Base-by-base conservation (phyloP, 2,797 vertebrate genomes). In the Anguilla megastoma region DNA sequence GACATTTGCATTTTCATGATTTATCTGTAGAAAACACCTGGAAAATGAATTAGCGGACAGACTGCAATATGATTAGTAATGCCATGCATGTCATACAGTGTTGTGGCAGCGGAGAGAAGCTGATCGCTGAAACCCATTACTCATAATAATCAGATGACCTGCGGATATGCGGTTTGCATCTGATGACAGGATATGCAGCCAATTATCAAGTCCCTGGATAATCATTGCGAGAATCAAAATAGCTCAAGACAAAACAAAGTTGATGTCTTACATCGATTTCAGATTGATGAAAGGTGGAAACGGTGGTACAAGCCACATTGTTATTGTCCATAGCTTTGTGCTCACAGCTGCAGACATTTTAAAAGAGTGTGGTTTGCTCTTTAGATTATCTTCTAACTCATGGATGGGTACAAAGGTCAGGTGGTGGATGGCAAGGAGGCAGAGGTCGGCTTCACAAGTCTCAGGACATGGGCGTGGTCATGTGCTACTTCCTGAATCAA, bases 31-130 rank as follows among this genome's bases (percentile, higher is more conserved):
- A 48, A 24, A 33, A 80, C 10, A 80, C 3, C 36, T 82, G 76
- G 36, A 45, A 48, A 80, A 80, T 80, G 76, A 80, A 45, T 80
- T 6, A 24, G 41, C 24, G 36, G 76, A 50, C 7, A 82, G 79
- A 82, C 79, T 24, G 79, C 18, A 50, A n/a, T 82, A 82, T 82
- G 79, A 24, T 82, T 82, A 82, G 9, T n/a, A 48, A 80, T 80
- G 76, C 36, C 76, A 80, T 18, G n/a, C 41, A 45, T 45, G 41
- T 45, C 41, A 45, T 45, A 45, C 41, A 50, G 79, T 45, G 21
- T 4, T 45, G 74, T 45, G 30, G 41, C 21, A 48, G 3, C 21
- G 74, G 33, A 41, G 41, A 9, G 24, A n/a, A 45, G 24, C 45
- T 82, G 63, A 48, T 82, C 27, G 16, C 18, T 82, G 41, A 82